Evolutionary conservation across 2,113 vertebrate genomes (phyloP).

Genomic region (Entomyzon cyanotis): DNA sequence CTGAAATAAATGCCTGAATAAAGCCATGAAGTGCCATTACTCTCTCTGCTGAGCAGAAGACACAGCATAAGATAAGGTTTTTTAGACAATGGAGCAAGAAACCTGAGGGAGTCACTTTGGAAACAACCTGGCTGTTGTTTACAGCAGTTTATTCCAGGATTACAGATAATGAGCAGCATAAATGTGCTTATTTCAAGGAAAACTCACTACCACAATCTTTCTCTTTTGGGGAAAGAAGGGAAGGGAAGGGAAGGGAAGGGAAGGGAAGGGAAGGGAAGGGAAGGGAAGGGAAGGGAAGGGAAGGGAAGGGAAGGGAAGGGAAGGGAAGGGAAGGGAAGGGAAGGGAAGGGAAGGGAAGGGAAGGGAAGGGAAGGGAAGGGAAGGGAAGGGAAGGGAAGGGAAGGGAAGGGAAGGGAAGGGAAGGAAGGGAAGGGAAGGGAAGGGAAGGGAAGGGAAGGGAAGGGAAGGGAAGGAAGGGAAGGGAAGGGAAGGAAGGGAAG

Average conservation of each 20-base stretch:
- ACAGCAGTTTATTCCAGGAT: not conserved
- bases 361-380: too few relatives aligned
- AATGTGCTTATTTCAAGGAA: not conserved
- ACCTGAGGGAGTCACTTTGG: not conserved
- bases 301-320: too few relatives aligned
- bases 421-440: not conserved
- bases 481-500: not conserved
- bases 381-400: too few relatives aligned
- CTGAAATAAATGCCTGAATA: not conserved
- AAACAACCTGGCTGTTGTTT: not conserved
- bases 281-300: too few relatives aligned
- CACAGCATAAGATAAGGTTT: not conserved
- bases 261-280: too few relatives aligned
- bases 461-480: too few relatives aligned
- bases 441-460: too few relatives aligned
- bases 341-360: too few relatives aligned
- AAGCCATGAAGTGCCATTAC: not conserved
- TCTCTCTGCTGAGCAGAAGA: not conserved
- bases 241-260: too few relatives aligned
- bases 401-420: too few relatives aligned
- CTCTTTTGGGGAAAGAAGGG: not conserved
- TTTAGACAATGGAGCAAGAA: not conserved
- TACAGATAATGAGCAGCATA: not conserved
- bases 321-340: too few relatives aligned
- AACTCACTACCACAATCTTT: not conserved